Base-by-base conservation (phyloP, 1,140 invertebrate species). In the Lordiphosa clarofinis region DNA sequence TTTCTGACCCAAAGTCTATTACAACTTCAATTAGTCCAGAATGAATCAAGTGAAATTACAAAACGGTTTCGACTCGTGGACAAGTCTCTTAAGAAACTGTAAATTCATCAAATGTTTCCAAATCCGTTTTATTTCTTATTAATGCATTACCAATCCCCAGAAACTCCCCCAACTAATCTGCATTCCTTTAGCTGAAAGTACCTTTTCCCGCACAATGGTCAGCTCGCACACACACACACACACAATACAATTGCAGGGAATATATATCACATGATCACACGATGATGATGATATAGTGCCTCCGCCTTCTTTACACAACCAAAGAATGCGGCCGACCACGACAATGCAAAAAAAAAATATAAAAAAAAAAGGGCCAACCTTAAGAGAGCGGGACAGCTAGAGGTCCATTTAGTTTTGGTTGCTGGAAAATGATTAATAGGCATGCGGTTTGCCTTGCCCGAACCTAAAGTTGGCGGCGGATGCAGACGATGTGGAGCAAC, bases 351-450 rank as follows among this genome's bases (percentile, higher is more conserved):
- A 62, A 63, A 31, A 42, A 21, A 42, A n/a, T 8, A 49, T 10
- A 21, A 61, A 21, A 9, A 42, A 21, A 11, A 21, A 78, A 78
- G 73, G 73, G 63, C 63, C 56, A 48, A 48, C 52, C 38, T 60
- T 52, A 55, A 28, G 43, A 35, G 24, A 3, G 49, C 3, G 28
- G 12, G 52, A 9, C 37, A 40, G 39, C 0, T 31, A 4, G 33
- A 69, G 50, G 40, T 40, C 59, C 62, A 81, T 62, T 75, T 63
- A 75, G 71, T 82, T 75, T 82, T 82, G 72, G 72, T 75, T 66
- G 53, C 76, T 76, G 76, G 59, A 82, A 81, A 82, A 82, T 81
- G 76, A 81, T 81, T 81, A 81, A 81, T 81, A 81, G 78, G 82
- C 76, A 74, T 82, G 76, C 50, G 56, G 62, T 67, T 67, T 74